These are phyloP conservation scores for Parelbella ahira DNA, from an alignment of 2,888 invertebrate genomes.

Conservation along the genomic window DNA sequence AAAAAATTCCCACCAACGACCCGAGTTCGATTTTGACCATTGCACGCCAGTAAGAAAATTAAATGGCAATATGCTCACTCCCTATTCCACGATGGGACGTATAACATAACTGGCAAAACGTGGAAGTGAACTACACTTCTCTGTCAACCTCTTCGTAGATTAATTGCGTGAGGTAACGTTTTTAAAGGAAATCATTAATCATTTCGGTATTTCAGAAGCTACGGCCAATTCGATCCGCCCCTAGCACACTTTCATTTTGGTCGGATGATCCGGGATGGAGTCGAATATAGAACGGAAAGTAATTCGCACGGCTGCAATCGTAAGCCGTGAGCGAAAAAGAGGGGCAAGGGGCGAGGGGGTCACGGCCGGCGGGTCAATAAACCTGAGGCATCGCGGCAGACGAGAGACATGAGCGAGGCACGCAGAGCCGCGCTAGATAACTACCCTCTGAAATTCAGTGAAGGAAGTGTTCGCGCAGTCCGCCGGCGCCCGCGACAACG, in stretches of 20 bases:
- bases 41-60: too few species aligned
- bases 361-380: conserved; percentile 72
- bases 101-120: too few species aligned
- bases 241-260: too few species aligned
- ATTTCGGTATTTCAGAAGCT: conserved; percentile 7
- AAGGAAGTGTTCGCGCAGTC: too few species aligned
- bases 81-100: too few species aligned
- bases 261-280: conserved; percentile 8
- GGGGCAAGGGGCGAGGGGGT: conserved; percentile 46
- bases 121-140: too few species aligned
- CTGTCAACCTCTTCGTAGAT: too few species aligned
- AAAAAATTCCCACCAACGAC: not conserved
- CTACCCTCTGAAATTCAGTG: conserved; percentile 25
- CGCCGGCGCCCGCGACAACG: too few species aligned
- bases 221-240: too few species aligned
- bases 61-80: too few species aligned
- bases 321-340: conserved; percentile 31
- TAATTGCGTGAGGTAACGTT: too few species aligned
- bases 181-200: conserved; percentile 3
- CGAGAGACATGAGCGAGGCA: conserved; percentile 32
- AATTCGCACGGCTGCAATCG: conserved; percentile 25
- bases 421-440: conserved; percentile 30
- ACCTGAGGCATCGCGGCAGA: conserved; percentile 49
- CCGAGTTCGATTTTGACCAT: not conserved
- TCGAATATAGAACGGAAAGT: conserved; percentile 40